Evolutionary conservation across 2,797 vertebrate genomes (phyloP).

Genomic region (Oreonectes daqikongensis): DNA sequence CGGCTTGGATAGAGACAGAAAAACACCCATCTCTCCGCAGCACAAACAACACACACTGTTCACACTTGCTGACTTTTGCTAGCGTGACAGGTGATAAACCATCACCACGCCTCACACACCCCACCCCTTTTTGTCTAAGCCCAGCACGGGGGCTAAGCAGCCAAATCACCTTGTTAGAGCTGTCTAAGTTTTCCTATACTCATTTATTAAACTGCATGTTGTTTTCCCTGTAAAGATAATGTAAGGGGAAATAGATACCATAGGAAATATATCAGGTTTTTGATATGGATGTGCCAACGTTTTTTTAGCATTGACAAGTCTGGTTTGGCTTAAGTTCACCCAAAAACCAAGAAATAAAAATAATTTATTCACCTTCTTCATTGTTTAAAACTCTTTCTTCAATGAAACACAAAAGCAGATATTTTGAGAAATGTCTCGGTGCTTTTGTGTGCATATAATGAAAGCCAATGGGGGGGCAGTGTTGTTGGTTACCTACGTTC

Average conservation of each 20-base stretch:
- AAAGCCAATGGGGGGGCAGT: no score
- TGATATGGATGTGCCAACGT: no score
- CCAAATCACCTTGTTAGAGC: background rate
- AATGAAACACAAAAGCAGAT: no score
- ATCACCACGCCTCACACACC: background rate
- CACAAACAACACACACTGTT: slow-evolving; percentile 55
- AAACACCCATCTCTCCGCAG: slow-evolving; percentile 42
- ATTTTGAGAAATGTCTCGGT: no score
- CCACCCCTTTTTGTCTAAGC: slow-evolving; percentile 35
- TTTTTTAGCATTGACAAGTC: no score
- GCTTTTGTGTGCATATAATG: no score
- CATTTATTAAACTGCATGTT: background rate
- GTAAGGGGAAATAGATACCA: background rate
- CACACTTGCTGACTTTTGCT: slow-evolving; percentile 52
- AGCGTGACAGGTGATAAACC: slow-evolving; percentile 50
- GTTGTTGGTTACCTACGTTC: no score
- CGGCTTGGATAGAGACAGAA: slow-evolving; percentile 41
- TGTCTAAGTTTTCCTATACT: background rate
- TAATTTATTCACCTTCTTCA: no score
- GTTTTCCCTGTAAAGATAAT: background rate
- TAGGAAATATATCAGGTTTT: background rate
- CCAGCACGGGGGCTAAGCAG: slow-evolving; percentile 6
- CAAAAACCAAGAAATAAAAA: no score
- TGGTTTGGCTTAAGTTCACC: no score
- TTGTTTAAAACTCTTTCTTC: no score